Conservation (phyloP, 2,888 invertebrate species). For the Terebella lapidaria region DNA sequence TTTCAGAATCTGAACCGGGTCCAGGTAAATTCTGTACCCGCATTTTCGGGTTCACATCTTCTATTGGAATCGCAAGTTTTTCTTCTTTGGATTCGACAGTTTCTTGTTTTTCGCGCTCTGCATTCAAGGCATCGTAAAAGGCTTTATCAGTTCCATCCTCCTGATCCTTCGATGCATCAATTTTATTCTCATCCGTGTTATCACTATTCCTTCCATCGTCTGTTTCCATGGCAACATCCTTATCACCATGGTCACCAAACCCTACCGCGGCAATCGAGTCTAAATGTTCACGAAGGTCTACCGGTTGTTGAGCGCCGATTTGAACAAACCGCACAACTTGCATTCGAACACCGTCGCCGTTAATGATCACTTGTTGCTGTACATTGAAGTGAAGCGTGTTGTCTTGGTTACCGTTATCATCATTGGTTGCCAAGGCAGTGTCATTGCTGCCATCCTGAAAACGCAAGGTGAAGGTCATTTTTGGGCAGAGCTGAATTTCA, state of each 20-base stretch:
- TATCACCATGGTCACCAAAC: neutral
- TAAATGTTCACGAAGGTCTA: constrained; percentile 8
- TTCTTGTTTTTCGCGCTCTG: too few species aligned
- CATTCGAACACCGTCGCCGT: constrained; percentile 12
- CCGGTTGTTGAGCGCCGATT: constrained; percentile 6
- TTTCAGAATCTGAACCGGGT: too few species aligned
- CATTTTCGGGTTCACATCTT: too few species aligned
- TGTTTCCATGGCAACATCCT: neutral
- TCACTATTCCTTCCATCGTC: neutral
- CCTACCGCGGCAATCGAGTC: neutral
- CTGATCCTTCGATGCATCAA: neutral
- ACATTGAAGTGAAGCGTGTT: constrained; percentile 16
- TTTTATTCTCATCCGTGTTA: neutral
- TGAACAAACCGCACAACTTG: constrained; percentile 18
- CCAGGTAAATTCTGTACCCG: too few species aligned
- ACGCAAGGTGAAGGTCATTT: neutral
- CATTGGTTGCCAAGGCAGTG: neutral
- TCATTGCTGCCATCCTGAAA: neutral
- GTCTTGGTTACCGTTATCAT: neutral
- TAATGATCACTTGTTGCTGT: constrained; percentile 20
- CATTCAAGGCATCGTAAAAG: neutral
- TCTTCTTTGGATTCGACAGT: too few species aligned
- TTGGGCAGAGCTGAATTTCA: too few species aligned
- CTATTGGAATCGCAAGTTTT: too few species aligned
- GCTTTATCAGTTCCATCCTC: neutral